Base-by-base conservation (phyloP, 2,797 vertebrate genomes). In the Brachymystax lenok region DNA sequence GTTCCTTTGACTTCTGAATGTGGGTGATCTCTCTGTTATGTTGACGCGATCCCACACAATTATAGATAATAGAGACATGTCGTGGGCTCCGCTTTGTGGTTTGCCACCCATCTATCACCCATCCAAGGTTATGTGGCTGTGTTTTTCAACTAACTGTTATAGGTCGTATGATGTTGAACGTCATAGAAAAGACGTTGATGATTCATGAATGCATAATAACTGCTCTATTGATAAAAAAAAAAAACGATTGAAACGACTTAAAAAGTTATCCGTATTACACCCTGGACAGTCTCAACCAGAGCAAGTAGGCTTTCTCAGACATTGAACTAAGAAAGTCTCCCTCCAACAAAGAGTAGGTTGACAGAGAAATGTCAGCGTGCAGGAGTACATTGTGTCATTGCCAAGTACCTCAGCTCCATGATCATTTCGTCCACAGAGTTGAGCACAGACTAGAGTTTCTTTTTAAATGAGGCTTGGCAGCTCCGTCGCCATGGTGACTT, bases 401-500 rank as follows among this genome's bases (percentile, higher is more conserved):
- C 8, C 40, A 46, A 46, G 40, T 12, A 46, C 40, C 40, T 46
- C 40, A 46, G 10, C 40, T 46, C 40, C 28, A 1, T 12, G 8
- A 76, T 30, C 16, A 51, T 56, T 28, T 50, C 35, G 77, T 46
- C 40, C 40, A 46, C 40, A 2, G 40, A 46, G 40, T 46, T 46
- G 8, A 10, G 8, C 40, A 10, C 40, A 46, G 40, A 46, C 40
- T 46, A 46, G 40, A 46, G 40, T 13, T 46, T 24, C n/a, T 24
- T 46, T 46, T 46, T 2, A 46, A 12, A 46, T 46, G 40, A n/a
- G 61, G 56, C 73, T 78, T 86, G 77, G 19, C 56, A 81, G 68
- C 46, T 71, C 50, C 82, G 81, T 89, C 79, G 77, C 84, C 28
- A 82, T 78, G 79, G 84, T 50, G 50, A 81, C 63, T 64, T 35